Evolutionary conservation across 1,140 invertebrate species (phyloP), one percentile per base, ranked within the genome.

Genomic region (Hycleus phaleratus): DNA sequence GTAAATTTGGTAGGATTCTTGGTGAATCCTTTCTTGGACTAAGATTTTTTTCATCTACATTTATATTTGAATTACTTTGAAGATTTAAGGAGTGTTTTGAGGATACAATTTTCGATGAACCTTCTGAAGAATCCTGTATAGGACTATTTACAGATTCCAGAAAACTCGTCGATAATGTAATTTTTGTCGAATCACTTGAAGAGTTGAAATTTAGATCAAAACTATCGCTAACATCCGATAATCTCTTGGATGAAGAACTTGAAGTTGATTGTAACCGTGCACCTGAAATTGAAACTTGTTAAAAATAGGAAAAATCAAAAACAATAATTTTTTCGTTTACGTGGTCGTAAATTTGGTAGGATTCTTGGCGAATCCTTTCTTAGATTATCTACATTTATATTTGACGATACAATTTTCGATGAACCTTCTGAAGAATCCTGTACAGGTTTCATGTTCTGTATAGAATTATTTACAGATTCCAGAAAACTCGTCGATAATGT

Each of bases 1-100:
- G 44, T 12, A 55, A 9, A 47, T 60, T 60, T 25, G 32, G 46
- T 18, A 47, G n/a, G 8, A 49, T 49, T 49, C n/a, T 52, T 38
- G n/a, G 7, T 12, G 56, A 50, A 42, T 4, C 6, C 18, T 18
- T 18, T 18, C 18, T 18, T 18, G 18, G 18, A 18, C 18, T 18
- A 18, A 18, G 18, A 18, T 18, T 18, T 18, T 18, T 18, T 1
- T 18, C 18, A 2, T 18, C 18, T 18, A 18, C 18, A 18, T 18
- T 18, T 18, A 18, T 18, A 18, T 12, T 12, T 12, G 1, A 12
- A 12, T 18, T 18, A 1, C 18, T 18, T 18, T 18, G 18, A 18
- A 18, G 18, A 18, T 18, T 18, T 18, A 18, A 18, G 18, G 18
- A 18, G 2, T 18, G 18, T 18, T 18, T 18, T 18, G 18, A 18